Percentiles rank a stretch among this genome's conserved stretches.
Evolutionary conservation across 1,140 invertebrate genomes (phyloP).

Genomic region (Drosophila obscura): DNA sequence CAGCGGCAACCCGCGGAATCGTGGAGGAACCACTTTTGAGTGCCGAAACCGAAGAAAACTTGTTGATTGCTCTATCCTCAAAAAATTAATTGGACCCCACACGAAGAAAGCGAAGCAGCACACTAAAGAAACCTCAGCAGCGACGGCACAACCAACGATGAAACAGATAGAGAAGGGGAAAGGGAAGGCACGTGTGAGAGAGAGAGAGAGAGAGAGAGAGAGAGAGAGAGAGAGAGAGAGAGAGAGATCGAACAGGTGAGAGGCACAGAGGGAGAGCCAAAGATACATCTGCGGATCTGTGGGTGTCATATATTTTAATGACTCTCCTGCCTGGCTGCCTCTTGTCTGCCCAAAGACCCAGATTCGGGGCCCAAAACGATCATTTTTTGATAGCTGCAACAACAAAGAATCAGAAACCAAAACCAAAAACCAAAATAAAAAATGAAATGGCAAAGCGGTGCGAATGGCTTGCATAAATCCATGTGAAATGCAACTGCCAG

Average conservation of each 20-base stretch:
- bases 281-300: slow-evolving; percentile 55
- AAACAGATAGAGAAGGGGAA: neutral
- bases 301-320: slow-evolving; percentile 80
- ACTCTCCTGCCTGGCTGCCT: slow-evolving; percentile 16
- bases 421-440: slow-evolving; percentile 17
- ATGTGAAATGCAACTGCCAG: slow-evolving; percentile 68
- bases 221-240: neutral
- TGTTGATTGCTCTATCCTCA: slow-evolving; percentile 78
- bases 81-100: slow-evolving; percentile 81
- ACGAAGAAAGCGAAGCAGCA: slow-evolving; percentile 45
- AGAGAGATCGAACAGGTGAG: slow-evolving; percentile 34
- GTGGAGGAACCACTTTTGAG: slow-evolving; percentile 32
- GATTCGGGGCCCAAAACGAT: slow-evolving; percentile 31
- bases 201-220: neutral
- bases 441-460: slow-evolving; percentile 73
- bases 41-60: slow-evolving; percentile 55
- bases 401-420: neutral
- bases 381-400: slow-evolving; percentile 50
- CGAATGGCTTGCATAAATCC: slow-evolving; percentile 79
- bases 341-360: slow-evolving; percentile 32
- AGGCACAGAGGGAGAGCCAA: slow-evolving; percentile 32
- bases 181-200: slow-evolving; percentile 36
- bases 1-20: slow-evolving; percentile 19
- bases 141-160: neutral
- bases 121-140: slow-evolving; percentile 12